phyloP scores from a whole-genome alignment of 1,140 invertebrate species.

The Pseudomyrmex dendroicus region DNA sequence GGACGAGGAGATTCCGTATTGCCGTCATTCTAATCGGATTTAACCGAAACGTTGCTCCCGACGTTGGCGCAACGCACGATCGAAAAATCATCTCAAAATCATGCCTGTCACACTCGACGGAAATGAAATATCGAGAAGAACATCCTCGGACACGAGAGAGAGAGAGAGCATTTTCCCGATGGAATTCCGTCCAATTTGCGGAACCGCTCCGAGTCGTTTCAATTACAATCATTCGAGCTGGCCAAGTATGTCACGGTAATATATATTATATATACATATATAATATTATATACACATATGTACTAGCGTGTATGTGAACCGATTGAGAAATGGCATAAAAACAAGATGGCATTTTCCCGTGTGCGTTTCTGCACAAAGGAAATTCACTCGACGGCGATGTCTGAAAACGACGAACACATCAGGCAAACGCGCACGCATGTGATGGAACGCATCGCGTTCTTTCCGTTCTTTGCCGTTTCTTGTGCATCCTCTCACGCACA shows the following conservation, averaged over 20 bases:
- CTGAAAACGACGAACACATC: conserved; percentile 22
- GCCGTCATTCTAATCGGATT: conserved; percentile 35
- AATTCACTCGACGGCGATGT: conserved; percentile 63
- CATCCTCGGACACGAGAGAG: not conserved
- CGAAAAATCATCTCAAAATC: conserved; percentile 66
- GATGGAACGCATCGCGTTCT: conserved; percentile 48
- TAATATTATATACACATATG: too few relatives aligned
- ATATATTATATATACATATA: not conserved
- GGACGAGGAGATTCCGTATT: conserved; percentile 38
- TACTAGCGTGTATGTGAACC: not conserved
- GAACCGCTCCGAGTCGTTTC: conserved; percentile 50
- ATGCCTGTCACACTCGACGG: conserved; percentile 43
- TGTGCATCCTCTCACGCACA: conserved; percentile 6
- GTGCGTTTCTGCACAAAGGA: conserved; percentile 62
- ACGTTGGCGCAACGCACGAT: conserved; percentile 6
- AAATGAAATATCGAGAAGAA: conserved; percentile 63
- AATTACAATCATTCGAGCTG: conserved; percentile 64
- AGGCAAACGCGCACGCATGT: conserved; percentile 9
- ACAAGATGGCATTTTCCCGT: conserved; percentile 50
- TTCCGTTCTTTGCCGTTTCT: not conserved
- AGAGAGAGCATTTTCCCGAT: conserved; percentile 46
- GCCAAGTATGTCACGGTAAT: conserved; percentile 53
- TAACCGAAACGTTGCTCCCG: conserved; percentile 34
- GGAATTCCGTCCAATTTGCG: conserved; percentile 63
- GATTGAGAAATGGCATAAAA: not conserved